A percentile compares a stretch with the other conserved stretches of the same genome.
These are phyloP conservation scores for Cantharis nigra DNA, from an alignment of 2,888 invertebrate species.

Conservation along the genomic window DNA sequence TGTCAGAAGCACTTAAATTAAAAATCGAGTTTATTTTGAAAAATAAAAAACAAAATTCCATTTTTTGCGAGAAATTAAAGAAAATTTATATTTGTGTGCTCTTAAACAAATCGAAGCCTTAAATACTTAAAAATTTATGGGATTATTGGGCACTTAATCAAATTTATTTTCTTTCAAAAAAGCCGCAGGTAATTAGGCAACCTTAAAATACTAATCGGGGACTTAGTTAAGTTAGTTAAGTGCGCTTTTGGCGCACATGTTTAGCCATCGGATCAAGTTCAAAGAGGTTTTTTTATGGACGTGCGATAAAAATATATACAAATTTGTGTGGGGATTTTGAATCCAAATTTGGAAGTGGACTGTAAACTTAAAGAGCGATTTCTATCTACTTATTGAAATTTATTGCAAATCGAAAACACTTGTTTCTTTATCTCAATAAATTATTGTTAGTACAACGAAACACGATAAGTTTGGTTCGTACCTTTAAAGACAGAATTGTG, in stretches of 20 bases:
- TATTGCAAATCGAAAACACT: slow-evolving; percentile 26
- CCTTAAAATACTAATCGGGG: slow-evolving; percentile 6
- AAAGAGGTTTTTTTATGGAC: not conserved
- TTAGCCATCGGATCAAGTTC: not conserved
- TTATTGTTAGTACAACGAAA: slow-evolving; percentile 21
- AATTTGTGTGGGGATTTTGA: not conserved
- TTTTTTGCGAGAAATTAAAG: not conserved
- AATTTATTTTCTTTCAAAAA: not conserved
- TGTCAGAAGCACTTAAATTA: slow-evolving; percentile 51
- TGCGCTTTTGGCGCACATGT: not conserved
- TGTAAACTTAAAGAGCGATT: slow-evolving; percentile 14
- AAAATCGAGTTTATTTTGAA: slow-evolving; percentile 39
- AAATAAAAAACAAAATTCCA: not conserved
- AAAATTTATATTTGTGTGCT: not conserved
- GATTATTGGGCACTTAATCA: not conserved
- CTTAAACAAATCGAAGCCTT: not conserved
- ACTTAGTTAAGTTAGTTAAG: not conserved
- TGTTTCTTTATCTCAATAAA: slow-evolving; percentile 29
- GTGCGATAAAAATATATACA: not conserved
- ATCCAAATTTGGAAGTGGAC: slow-evolving; percentile 18
- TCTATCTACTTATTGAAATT: slow-evolving; percentile 28
- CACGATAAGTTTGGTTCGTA: slow-evolving; percentile 28
- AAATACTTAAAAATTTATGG: not conserved
- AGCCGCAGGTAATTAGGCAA: slow-evolving; percentile 13
- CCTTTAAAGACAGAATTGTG: slow-evolving; percentile 31